phyloP scores from a whole-genome alignment of 2,113 vertebrate genomes.

The Rhinopomastus cyanomelas region DNA sequence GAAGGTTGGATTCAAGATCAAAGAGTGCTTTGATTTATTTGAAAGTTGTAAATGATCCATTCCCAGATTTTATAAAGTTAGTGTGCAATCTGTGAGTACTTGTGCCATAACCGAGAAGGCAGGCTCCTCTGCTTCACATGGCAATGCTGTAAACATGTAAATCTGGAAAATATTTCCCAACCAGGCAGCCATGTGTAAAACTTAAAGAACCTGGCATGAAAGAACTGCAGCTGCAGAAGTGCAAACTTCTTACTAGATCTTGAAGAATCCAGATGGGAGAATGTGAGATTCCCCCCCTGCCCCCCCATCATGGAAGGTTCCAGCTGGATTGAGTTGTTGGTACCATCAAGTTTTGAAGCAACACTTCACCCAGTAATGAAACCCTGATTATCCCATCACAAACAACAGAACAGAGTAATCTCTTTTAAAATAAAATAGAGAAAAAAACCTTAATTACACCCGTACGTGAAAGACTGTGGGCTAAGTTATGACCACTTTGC shows the following conservation, averaged over 20 bases:
- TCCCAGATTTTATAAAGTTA: slow-evolving; percentile 80
- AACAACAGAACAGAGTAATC: slow-evolving; percentile 37
- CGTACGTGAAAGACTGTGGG: slow-evolving; percentile 22
- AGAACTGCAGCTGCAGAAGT: slow-evolving; percentile 81
- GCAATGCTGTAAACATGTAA: slow-evolving; percentile 80
- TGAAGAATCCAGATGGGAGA: slow-evolving; percentile 78
- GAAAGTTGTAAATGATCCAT: slow-evolving; percentile 82
- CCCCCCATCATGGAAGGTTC: neutral
- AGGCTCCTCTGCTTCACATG: slow-evolving; percentile 77
- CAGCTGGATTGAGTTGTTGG: slow-evolving; percentile 60
- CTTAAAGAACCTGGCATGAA: slow-evolving; percentile 85
- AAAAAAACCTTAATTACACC: slow-evolving; percentile 15
- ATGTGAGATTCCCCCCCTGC: slow-evolving; percentile 10
- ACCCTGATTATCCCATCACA: slow-evolving; percentile 40
- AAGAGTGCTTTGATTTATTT: slow-evolving; percentile 80
- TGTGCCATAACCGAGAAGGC: slow-evolving; percentile 70
- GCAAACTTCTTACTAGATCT: slow-evolving; percentile 71
- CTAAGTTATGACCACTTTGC: slow-evolving; percentile 36
- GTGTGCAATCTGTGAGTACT: slow-evolving; percentile 70
- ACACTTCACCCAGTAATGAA: slow-evolving; percentile 61
- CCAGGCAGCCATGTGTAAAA: slow-evolving; percentile 87
- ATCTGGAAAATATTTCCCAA: slow-evolving; percentile 85
- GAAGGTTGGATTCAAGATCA: slow-evolving; percentile 78
- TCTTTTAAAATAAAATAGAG: slow-evolving; percentile 38
- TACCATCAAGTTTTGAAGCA: slow-evolving; percentile 43